These are phyloP conservation scores for Carposina sasakii DNA, from an alignment of 1,140 invertebrate species.

Conservation along the genomic window DNA sequence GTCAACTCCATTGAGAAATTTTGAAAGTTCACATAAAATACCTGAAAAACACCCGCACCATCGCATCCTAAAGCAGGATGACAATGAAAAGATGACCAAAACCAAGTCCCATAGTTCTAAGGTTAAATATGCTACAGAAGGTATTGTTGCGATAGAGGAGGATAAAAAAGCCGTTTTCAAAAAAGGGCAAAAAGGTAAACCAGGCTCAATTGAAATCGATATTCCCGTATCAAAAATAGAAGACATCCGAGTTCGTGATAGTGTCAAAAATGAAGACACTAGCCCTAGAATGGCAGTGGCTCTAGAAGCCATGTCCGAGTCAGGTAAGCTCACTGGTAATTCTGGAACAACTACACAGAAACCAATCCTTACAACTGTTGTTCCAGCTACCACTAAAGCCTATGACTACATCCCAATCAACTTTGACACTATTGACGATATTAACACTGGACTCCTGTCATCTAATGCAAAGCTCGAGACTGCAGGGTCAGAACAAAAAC, in stretches of 20 bases:
- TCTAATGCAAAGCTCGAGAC: conserved; percentile 66
- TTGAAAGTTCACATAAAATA: conserved; percentile 68
- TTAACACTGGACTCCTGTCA: conserved; percentile 62
- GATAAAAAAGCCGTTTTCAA: conserved; percentile 54
- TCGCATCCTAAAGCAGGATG: conserved; percentile 42
- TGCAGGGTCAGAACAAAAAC: conserved; percentile 69
- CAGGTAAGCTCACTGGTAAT: conserved; percentile 54
- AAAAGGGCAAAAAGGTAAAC: conserved; percentile 57
- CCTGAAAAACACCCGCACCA: conserved; percentile 63
- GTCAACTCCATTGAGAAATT: conserved; percentile 55
- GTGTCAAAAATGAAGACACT: conserved; percentile 45
- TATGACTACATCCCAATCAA: conserved; percentile 68
- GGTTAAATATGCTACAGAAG: conserved; percentile 48
- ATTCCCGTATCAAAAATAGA: conserved; percentile 65
- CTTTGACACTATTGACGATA: conserved; percentile 65
- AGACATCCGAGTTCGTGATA: conserved; percentile 63
- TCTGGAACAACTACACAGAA: conserved; percentile 61
- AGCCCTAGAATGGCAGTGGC: conserved; percentile 65
- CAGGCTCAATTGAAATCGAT: conserved; percentile 63
- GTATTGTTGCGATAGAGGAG: conserved; percentile 65
- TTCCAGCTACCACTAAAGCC: conserved; percentile 39
- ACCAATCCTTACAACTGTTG: conserved; percentile 62
- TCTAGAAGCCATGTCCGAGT: conserved; percentile 65
- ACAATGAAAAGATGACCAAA: conserved; percentile 42
- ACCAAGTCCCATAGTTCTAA: conserved; percentile 53